Percentiles rank a stretch among this genome's conserved stretches.
These are phyloP conservation scores for Mobula birostris DNA, from an alignment of 2,113 vertebrate genomes.

Conservation along the genomic window DNA sequence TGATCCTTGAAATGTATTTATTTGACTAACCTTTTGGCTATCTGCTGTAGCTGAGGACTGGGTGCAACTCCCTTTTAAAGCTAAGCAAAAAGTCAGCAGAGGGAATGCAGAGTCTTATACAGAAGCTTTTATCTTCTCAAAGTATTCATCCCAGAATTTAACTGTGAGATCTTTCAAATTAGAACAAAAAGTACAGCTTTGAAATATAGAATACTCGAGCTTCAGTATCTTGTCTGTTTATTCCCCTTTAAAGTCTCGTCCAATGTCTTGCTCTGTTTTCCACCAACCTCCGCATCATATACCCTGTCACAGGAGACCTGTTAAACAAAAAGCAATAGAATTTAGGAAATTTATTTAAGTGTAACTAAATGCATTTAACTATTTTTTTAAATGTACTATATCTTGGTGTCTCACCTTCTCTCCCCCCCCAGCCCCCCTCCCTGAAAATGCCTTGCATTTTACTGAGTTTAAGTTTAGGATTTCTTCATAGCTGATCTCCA, in stretches of 20 bases:
- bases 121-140: no score
- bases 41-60: no score
- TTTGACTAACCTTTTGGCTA: no score
- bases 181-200: not conserved
- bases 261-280: not conserved
- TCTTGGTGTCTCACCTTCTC: not conserved
- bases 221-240: not conserved
- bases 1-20: no score
- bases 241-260: not conserved
- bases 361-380: not conserved
- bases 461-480: not conserved
- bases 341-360: not conserved
- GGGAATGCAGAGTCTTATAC: no score
- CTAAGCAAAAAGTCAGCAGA: no score
- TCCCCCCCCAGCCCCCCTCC: not conserved
- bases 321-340: not conserved
- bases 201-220: not conserved
- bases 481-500: not conserved
- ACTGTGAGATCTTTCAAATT: not conserved
- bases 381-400: not conserved
- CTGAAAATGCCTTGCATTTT: not conserved
- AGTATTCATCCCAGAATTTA: no score
- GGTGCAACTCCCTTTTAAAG: no score
- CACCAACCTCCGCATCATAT: not conserved
- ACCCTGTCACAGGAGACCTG: not conserved